Percentiles rank a stretch among this genome's conserved stretches.
These are phyloP conservation scores for Drosophila kambysellisi DNA, from an alignment of 2,888 invertebrate species.

Conservation along the genomic window DNA sequence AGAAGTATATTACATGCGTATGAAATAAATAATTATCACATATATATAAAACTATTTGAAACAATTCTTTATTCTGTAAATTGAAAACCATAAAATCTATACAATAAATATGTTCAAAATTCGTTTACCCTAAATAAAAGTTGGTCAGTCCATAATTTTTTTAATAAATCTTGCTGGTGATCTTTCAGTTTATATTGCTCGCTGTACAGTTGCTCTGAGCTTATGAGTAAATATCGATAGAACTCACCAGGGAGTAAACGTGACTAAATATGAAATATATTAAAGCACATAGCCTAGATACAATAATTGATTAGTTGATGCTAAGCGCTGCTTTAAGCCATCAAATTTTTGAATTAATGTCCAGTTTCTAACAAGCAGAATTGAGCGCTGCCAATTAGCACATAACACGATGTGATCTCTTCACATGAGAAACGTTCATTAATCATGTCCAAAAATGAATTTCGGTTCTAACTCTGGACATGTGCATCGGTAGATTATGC, in stretches of 20 bases:
- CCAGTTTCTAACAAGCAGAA: neutral
- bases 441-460: constrained; percentile 44
- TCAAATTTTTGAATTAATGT: neutral
- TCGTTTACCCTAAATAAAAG: neutral
- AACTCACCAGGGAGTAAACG: neutral
- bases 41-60: too few relatives aligned
- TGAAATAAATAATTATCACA: neutral
- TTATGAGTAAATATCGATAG: neutral
- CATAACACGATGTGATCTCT: neutral
- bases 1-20: neutral
- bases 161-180: too few relatives aligned
- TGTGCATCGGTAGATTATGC: constrained; percentile 49
- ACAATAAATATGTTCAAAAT: neutral
- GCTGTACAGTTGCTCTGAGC: neutral
- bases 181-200: neutral
- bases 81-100: neutral
- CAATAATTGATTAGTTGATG: neutral
- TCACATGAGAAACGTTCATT: constrained; percentile 33
- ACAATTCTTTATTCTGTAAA: neutral
- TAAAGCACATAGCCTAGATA: neutral
- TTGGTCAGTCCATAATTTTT: neutral
- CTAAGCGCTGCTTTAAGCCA: neutral
- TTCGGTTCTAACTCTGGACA: constrained; percentile 48
- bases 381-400: constrained; percentile 27
- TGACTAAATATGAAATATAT: neutral